These are phyloP conservation scores for Colinus virginianus DNA, from an alignment of 2,113 vertebrate genomes.

Conservation along the genomic window DNA sequence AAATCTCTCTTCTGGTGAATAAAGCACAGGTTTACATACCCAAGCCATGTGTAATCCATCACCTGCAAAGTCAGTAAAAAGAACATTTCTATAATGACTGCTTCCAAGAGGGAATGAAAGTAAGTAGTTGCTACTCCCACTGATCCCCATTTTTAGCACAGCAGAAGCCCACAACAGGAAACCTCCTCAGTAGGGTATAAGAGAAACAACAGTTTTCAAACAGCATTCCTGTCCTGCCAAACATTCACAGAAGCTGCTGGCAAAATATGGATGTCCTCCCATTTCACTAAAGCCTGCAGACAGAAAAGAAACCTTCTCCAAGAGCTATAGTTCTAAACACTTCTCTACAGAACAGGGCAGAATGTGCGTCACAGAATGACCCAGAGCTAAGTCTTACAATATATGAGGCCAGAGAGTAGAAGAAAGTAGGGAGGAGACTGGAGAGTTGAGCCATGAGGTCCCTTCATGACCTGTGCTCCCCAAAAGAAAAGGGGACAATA, in stretches of 20 bases:
- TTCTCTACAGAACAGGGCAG: neutral
- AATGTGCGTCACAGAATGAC: neutral
- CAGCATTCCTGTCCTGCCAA: neutral
- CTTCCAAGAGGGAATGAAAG: neutral
- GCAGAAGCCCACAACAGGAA: neutral
- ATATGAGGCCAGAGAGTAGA: neutral
- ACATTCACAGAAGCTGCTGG: neutral
- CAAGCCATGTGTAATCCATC: neutral
- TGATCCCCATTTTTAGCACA: neutral
- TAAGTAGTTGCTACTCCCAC: neutral
- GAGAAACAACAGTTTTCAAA: neutral
- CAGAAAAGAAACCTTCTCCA: neutral
- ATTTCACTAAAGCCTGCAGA: neutral
- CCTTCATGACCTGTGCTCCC: neutral
- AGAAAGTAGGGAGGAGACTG: neutral
- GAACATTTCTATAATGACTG: neutral
- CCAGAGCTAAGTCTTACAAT: neutral
- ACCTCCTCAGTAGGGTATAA: neutral
- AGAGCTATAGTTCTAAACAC: neutral
- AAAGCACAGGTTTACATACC: neutral
- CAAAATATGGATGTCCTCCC: neutral
- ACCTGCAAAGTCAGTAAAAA: neutral
- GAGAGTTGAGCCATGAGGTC: neutral
- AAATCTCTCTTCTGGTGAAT: neutral
- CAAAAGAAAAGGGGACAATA: neutral